Conservation (phyloP, 2,888 invertebrate species). For the Drosophila pseudotakahashii region DNA sequence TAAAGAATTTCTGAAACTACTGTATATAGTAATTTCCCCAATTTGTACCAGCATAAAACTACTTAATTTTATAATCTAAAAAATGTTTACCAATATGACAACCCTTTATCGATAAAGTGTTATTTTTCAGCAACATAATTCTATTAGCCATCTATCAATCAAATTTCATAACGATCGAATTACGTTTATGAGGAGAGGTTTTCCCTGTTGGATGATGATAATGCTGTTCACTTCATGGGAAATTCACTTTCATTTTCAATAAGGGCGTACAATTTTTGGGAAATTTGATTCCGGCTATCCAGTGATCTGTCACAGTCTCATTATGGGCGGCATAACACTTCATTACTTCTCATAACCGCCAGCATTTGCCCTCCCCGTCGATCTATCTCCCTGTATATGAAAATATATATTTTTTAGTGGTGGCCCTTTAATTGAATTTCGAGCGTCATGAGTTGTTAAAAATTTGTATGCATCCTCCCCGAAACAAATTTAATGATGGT, state of each 20-base stretch:
- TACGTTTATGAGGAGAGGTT: slow-evolving; percentile 1
- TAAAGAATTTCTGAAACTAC: too few species aligned
- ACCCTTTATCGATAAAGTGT: background rate
- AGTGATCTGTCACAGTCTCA: slow-evolving; percentile 41
- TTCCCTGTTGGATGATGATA: background rate
- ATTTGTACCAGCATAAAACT: background rate
- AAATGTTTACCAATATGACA: too few species aligned
- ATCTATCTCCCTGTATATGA: background rate
- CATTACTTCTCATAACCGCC: slow-evolving; percentile 15
- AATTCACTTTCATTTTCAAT: slow-evolving; percentile 26
- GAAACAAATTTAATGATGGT: slow-evolving; percentile 33
- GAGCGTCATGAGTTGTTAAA: slow-evolving; percentile 19
- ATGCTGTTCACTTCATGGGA: slow-evolving; percentile 29
- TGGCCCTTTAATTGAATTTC: slow-evolving; percentile 31
- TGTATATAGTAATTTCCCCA: background rate
- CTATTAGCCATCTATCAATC: slow-evolving; percentile 1
- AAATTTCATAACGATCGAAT: slow-evolving; percentile 13
- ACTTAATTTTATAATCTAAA: too few species aligned
- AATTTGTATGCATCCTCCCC: slow-evolving; percentile 37
- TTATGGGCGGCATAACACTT: slow-evolving; percentile 25
- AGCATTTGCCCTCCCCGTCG: background rate
- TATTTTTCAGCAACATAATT: background rate
- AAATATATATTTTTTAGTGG: slow-evolving; percentile 7
- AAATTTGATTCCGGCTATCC: slow-evolving; percentile 19
- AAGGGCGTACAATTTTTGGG: slow-evolving; percentile 13